A percentile compares a stretch with the other conserved stretches of the same genome.
Evolutionary conservation across 2,888 invertebrate species (phyloP).

Genomic region (Drosophila barbarae): DNA sequence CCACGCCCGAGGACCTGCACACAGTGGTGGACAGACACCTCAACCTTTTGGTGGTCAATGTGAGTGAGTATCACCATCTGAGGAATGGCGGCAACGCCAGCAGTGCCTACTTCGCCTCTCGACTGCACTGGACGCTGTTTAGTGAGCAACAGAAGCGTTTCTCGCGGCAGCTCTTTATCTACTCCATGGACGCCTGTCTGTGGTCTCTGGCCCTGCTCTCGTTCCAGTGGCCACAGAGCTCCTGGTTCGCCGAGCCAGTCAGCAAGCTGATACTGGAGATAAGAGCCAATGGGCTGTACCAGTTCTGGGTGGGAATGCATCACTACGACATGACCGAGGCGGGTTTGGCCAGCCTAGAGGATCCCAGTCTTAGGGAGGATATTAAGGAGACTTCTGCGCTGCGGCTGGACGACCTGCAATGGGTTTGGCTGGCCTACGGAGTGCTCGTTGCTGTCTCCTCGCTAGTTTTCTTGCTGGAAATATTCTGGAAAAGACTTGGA

Average conservation of each 20-base stretch:
- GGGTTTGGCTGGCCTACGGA: slow-evolving; percentile 51
- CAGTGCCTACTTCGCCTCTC: slow-evolving; percentile 50
- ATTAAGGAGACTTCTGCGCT: slow-evolving; percentile 13
- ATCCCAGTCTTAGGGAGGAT: slow-evolving; percentile 35
- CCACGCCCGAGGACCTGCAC: slow-evolving; percentile 18
- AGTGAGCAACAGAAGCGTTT: slow-evolving; percentile 60
- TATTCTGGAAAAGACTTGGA: slow-evolving; percentile 11
- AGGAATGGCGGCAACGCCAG: slow-evolving; percentile 53
- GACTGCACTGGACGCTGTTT: slow-evolving; percentile 51
- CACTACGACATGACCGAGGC: slow-evolving; percentile 65
- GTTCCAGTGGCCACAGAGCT: slow-evolving; percentile 48
- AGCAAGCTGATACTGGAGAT: slow-evolving; percentile 48
- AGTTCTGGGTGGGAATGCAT: slow-evolving; percentile 55
- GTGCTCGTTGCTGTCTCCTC: slow-evolving; percentile 29
- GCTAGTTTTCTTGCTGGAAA: slow-evolving; percentile 41
- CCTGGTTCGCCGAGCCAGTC: slow-evolving; percentile 51
- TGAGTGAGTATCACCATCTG: slow-evolving; percentile 28
- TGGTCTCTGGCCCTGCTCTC: slow-evolving; percentile 32
- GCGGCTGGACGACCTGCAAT: slow-evolving; percentile 51
- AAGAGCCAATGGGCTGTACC: slow-evolving; percentile 50
- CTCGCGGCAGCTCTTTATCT: slow-evolving; percentile 52
- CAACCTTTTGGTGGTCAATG: slow-evolving; percentile 13
- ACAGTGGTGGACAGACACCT: neutral
- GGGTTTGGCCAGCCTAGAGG: slow-evolving; percentile 45
- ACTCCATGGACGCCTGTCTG: slow-evolving; percentile 55